These are phyloP conservation scores for Cynodonichthys magdalenae DNA, from an alignment of 2,797 vertebrate genomes.

Conservation along the genomic window DNA sequence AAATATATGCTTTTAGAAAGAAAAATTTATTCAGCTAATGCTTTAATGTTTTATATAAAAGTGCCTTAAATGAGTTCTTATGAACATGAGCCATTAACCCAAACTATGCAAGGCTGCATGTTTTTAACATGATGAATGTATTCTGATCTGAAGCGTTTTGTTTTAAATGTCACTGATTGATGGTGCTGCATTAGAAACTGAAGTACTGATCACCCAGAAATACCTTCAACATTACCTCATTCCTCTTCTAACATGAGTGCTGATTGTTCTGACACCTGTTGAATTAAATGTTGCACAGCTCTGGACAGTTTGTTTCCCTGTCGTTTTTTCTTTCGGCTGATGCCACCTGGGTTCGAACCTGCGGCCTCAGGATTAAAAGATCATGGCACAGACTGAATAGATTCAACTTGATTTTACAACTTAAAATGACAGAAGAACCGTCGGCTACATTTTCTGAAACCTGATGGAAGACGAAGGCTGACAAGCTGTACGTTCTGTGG, in stretches of 20 bases:
- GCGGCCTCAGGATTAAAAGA: no score
- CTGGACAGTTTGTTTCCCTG: conserved; percentile 1
- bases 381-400: conserved; percentile 29
- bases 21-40: not conserved
- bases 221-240: conserved; percentile 10
- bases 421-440: not conserved
- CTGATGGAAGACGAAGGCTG: not conserved
- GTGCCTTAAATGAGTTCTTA: not conserved
- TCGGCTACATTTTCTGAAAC: no score
- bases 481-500: not conserved
- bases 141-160: not conserved
- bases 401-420: not conserved
- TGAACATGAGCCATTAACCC: conserved; percentile 3
- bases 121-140: not conserved
- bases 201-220: not conserved
- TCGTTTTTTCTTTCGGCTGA: not conserved
- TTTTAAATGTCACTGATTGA: not conserved
- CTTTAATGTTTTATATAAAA: not conserved
- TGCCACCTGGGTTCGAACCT: no score
- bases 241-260: not conserved
- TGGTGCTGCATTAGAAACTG: not conserved
- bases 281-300: conserved; percentile 18
- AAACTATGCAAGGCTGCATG: not conserved
- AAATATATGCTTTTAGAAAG: not conserved
- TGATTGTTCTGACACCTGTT: not conserved